Percentiles rank a stretch among this genome's conserved stretches.
phyloP scores from a whole-genome alignment of 1,140 invertebrate species.

The Hermetia illucens region DNA sequence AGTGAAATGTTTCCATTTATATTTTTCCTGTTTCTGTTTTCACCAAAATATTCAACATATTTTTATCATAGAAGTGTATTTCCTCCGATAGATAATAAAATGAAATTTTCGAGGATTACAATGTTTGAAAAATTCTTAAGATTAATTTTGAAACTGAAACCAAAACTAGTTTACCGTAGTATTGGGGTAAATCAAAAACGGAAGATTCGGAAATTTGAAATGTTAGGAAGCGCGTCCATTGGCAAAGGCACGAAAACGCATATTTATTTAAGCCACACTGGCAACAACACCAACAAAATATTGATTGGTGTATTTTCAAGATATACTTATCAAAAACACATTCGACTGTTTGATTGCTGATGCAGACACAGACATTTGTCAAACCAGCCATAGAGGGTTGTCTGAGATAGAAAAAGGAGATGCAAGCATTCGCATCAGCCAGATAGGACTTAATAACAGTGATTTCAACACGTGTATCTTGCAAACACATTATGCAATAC shows the following conservation, averaged over 20 bases:
- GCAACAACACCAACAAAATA: background rate
- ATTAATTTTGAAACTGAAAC: background rate
- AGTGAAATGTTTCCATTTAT: background rate
- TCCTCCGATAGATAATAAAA: constrained; percentile 1
- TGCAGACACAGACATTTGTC: too few species aligned
- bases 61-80: too few species aligned
- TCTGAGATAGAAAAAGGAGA: background rate
- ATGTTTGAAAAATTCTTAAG: background rate
- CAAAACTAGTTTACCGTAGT: background rate
- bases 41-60: too few species aligned
- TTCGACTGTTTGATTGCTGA: too few species aligned
- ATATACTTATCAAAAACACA: too few species aligned
- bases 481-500: background rate
- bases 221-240: background rate
- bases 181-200: background rate
- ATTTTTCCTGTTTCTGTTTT: background rate
- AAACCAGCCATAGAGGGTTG: too few species aligned
- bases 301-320: background rate
- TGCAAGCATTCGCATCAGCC: background rate
- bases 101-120: background rate
- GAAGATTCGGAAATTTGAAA: background rate
- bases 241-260: background rate
- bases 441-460: background rate
- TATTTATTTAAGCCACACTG: background rate
- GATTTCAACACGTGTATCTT: background rate